Percentiles rank a stretch among this genome's conserved stretches.
Evolutionary conservation across 92 coral and sea anemone genomes (phyloP).

Genomic region (Porites evermanni): DNA sequence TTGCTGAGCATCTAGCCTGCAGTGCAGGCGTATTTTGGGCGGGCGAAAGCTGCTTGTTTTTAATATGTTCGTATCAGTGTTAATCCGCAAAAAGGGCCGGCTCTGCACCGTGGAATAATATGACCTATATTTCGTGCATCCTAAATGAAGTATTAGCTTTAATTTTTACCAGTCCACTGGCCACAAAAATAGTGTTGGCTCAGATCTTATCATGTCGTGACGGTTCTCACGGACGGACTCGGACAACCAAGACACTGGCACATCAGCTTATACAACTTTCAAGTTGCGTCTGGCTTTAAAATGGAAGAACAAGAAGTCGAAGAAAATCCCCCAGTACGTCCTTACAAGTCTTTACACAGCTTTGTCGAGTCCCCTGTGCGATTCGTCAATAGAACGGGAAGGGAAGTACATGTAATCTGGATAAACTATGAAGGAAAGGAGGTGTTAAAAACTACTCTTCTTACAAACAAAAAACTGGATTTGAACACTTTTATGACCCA

Average conservation of each 20-base stretch:
- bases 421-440: conserved; percentile 75
- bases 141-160: too few relatives aligned
- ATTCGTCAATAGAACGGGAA: conserved; percentile 83
- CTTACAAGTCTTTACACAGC: conserved; percentile 60
- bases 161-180: too few relatives aligned
- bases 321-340: conserved; percentile 28
- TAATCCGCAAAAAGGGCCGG: too few relatives aligned
- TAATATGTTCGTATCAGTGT: too few relatives aligned
- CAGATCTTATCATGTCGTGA: neutral
- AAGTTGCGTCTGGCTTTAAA: neutral
- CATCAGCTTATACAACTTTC: too few relatives aligned
- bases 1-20: too few relatives aligned
- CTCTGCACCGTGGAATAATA: too few relatives aligned
- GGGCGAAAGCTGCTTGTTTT: too few relatives aligned
- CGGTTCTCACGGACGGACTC: neutral
- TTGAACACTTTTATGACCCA: conserved; percentile 85
- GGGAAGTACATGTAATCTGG: conserved; percentile 80
- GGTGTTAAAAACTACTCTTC: conserved; percentile 56
- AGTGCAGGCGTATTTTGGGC: too few relatives aligned
- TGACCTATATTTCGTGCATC: too few relatives aligned
- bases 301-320: conserved; percentile 28
- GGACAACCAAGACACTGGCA: neutral
- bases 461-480: neutral
- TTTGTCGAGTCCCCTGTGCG: conserved; percentile 67
- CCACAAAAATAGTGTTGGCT: too few relatives aligned